phyloP scores from a whole-genome alignment of 2,888 invertebrate genomes.

The Acleris cristana region DNA sequence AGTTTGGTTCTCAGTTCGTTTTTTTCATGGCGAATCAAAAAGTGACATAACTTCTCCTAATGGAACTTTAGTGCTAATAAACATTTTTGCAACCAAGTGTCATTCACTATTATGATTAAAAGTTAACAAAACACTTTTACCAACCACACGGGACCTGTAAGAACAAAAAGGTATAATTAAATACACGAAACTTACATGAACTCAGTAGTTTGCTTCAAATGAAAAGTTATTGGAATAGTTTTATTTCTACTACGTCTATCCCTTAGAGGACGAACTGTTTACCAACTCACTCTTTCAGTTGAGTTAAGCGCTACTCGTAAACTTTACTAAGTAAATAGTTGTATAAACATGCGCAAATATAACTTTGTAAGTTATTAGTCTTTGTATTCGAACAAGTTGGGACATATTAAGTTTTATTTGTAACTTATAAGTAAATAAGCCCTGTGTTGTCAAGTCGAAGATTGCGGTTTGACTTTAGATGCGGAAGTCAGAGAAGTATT shows the following conservation, averaged over 20 bases:
- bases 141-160: background rate
- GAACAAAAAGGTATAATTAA: conserved; percentile 24
- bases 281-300: conserved; percentile 23
- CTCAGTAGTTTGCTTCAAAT: conserved; percentile 25
- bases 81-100: too few species aligned
- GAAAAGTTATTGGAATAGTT: conserved; percentile 36
- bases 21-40: too few species aligned
- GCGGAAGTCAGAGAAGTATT: too few species aligned
- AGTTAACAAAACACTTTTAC: background rate
- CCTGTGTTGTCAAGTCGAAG: too few species aligned
- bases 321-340: background rate
- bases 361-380: conserved; percentile 12
- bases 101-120: too few species aligned
- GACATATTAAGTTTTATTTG: conserved; percentile 7
- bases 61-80: too few species aligned
- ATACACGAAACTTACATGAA: conserved; percentile 22
- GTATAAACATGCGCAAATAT: conserved; percentile 4
- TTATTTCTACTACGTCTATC: conserved; percentile 27
- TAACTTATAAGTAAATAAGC: conserved; percentile 1
- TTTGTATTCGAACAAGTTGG: conserved; percentile 8
- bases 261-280: conserved; percentile 28
- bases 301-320: conserved; percentile 1
- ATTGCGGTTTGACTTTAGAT: too few species aligned
- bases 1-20: too few species aligned
- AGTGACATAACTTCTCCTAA: too few species aligned